Evolutionary conservation across 1,140 invertebrate species (phyloP).

Genomic region (Tetramorium simillimum): DNA sequence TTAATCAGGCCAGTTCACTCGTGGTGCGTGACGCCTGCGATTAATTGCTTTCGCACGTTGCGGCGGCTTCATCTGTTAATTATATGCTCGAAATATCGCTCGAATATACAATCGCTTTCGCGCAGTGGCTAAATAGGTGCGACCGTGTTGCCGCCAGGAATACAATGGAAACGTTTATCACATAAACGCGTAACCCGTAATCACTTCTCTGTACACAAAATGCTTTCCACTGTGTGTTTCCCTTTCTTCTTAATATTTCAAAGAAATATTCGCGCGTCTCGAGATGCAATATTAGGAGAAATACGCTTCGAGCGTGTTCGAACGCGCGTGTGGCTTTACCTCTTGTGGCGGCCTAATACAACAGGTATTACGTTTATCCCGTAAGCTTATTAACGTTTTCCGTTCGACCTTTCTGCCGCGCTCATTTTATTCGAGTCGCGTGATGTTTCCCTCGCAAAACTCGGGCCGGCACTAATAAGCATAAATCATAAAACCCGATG

Average conservation of each 20-base stretch:
- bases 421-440: slow-evolving; percentile 37
- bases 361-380: slow-evolving; percentile 37
- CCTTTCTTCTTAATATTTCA: background rate
- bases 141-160: slow-evolving; percentile 21
- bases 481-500: slow-evolving; percentile 33
- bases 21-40: slow-evolving; percentile 52
- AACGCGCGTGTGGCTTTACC: background rate
- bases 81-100: slow-evolving; percentile 55
- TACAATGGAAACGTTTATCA: slow-evolving; percentile 16
- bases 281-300: background rate
- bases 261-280: background rate
- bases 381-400: slow-evolving; percentile 52
- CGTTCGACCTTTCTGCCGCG: slow-evolving; percentile 38
- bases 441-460: background rate
- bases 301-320: background rate
- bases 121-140: slow-evolving; percentile 21
- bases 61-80: slow-evolving; percentile 60
- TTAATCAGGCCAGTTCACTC: slow-evolving; percentile 63
- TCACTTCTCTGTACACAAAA: background rate
- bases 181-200: background rate
- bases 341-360: slow-evolving; percentile 5
- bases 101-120: slow-evolving; percentile 59
- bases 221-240: background rate
- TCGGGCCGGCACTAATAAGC: slow-evolving; percentile 16
- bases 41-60: slow-evolving; percentile 68